Percentiles rank a stretch among this genome's conserved stretches.
Evolutionary conservation across 2,113 vertebrate genomes (phyloP).

Genomic region (Rhea pennata): DNA sequence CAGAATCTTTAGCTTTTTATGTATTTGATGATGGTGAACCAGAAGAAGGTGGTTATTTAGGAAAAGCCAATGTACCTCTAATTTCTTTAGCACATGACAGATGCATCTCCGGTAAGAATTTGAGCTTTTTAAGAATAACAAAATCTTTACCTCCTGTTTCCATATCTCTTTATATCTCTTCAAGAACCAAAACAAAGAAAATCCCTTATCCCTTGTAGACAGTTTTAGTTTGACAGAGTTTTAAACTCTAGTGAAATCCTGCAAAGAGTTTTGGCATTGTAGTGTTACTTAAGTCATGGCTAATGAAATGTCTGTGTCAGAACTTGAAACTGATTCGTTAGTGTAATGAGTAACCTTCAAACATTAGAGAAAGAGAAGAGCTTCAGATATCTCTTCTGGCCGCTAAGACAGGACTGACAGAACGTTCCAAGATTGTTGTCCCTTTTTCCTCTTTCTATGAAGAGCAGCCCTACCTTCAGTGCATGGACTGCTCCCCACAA

Average conservation of each 20-base stretch:
- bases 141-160: neutral
- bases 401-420: neutral
- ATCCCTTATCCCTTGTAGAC: neutral
- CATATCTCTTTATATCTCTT: neutral
- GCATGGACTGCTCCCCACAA: neutral
- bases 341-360: neutral
- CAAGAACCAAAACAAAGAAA: neutral
- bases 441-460: neutral
- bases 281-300: neutral
- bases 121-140: neutral
- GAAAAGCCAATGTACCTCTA: conserved; percentile 86
- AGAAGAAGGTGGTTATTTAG: conserved; percentile 81
- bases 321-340: neutral
- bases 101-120: conserved; percentile 80
- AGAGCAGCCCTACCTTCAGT: neutral
- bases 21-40: conserved; percentile 87
- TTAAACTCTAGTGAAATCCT: neutral
- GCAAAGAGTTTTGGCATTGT: neutral
- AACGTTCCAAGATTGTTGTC: neutral
- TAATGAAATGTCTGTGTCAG: neutral
- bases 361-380: neutral
- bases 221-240: neutral
- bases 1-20: conserved; percentile 82
- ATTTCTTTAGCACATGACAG: conserved; percentile 81
- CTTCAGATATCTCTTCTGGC: neutral